Evolutionary conservation across 2,113 vertebrate species (phyloP).

Genomic region (Oplegnathus fasciatus): DNA sequence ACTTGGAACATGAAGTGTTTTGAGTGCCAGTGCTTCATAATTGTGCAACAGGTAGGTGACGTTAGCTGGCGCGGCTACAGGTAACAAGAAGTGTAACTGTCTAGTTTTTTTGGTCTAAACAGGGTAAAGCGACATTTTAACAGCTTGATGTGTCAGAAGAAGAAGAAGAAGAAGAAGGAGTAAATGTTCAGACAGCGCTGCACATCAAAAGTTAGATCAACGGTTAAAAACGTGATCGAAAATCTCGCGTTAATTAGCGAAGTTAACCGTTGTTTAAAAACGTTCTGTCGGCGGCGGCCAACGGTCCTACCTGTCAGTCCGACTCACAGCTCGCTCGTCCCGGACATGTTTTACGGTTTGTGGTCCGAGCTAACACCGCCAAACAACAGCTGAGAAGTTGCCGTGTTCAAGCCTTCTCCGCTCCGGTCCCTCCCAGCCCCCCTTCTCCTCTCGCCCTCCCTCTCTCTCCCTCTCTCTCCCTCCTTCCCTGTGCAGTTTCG

Average conservation of each 20-base stretch:
- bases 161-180: no score
- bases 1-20: background rate
- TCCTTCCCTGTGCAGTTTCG: conserved; percentile 24
- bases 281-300: background rate
- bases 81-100: conserved; percentile 9
- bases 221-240: background rate
- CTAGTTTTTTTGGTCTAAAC: background rate
- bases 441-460: background rate
- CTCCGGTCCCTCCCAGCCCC: conserved; percentile 50
- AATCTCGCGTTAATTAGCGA: conserved; percentile 45
- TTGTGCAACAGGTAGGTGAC: conserved; percentile 61
- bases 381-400: conserved; percentile 54
- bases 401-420: background rate
- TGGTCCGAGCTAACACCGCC: conserved; percentile 23
- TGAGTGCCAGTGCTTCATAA: background rate
- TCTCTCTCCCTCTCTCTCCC: background rate
- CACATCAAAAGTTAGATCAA: background rate
- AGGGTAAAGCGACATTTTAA: background rate
- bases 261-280: background rate
- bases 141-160: background rate
- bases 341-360: conserved; percentile 57
- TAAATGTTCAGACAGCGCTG: background rate
- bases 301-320: conserved; percentile 62
- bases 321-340: conserved; percentile 20
- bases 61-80: conserved; percentile 9